A percentile compares a stretch with the other conserved stretches of the same genome.
phyloP scores from a whole-genome alignment of 2,113 vertebrate species.

The Hylia prasina region DNA sequence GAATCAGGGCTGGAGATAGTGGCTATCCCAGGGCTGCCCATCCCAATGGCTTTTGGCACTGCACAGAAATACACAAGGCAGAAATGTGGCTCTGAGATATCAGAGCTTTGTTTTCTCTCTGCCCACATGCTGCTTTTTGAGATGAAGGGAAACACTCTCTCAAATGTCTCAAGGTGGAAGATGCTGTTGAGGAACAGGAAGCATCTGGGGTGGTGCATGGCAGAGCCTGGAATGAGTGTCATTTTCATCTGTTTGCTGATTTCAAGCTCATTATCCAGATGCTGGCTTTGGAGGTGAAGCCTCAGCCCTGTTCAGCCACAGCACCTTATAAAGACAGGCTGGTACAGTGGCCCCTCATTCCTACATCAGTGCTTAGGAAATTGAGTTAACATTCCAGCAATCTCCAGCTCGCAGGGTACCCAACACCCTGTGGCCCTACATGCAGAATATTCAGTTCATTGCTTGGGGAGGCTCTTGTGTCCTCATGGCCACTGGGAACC shows the following conservation, averaged over 20 bases:
- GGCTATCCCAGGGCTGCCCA: neutral
- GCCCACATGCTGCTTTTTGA: neutral
- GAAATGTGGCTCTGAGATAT: neutral
- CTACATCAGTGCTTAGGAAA: neutral
- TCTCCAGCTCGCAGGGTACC: neutral
- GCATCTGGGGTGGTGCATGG: neutral
- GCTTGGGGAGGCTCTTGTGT: neutral
- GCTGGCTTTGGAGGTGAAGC: neutral
- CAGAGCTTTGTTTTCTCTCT: neutral
- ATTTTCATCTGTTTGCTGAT: neutral
- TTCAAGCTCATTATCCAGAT: neutral
- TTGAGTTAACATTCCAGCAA: neutral
- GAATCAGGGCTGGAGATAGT: neutral
- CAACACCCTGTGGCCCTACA: neutral
- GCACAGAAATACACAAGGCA: neutral
- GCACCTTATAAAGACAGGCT: neutral
- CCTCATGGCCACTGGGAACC: neutral
- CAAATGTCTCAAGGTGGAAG: neutral
- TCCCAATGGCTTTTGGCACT: fast-evolving
- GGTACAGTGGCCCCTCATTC: neutral
- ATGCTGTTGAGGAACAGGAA: neutral
- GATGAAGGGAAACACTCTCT: neutral
- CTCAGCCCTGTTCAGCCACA: neutral
- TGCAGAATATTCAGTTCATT: neutral
- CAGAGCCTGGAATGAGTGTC: neutral